These are phyloP conservation scores for Euwallacea fornicatus DNA, from an alignment of 1,140 invertebrate species.

Conservation along the genomic window DNA sequence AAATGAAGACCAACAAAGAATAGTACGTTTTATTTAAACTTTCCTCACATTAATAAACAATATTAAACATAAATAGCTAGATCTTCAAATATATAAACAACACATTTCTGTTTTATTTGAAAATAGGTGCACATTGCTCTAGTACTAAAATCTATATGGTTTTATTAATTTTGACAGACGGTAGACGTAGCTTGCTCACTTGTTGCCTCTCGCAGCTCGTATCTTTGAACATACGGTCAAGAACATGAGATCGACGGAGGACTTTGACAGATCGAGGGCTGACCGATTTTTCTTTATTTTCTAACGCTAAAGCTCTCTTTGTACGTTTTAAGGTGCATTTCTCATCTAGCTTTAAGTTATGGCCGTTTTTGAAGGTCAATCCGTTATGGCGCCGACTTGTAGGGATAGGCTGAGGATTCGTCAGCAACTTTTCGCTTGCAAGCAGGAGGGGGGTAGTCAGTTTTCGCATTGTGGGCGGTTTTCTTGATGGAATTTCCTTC, in stretches of 20 bases:
- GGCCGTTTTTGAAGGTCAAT: constrained; percentile 30
- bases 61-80: background rate
- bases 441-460: constrained; percentile 26
- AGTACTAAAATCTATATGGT: constrained; percentile 38
- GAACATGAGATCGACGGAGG: constrained; percentile 42
- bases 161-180: constrained; percentile 45
- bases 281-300: constrained; percentile 47
- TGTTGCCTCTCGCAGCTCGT: constrained; percentile 28
- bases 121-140: background rate
- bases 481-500: constrained; percentile 39
- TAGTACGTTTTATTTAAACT: constrained; percentile 4
- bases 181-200: constrained; percentile 38
- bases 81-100: constrained; percentile 3
- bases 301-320: constrained; percentile 47
- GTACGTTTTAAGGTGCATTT: constrained; percentile 44
- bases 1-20: constrained; percentile 2
- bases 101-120: background rate
- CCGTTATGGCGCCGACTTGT: constrained; percentile 30
- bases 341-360: constrained; percentile 29
- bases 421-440: constrained; percentile 33
- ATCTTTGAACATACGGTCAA: constrained; percentile 36
- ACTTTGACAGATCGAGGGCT: constrained; percentile 50
- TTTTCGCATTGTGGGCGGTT: constrained; percentile 36
- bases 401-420: constrained; percentile 30
- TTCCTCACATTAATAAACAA: background rate